phyloP scores from a whole-genome alignment of 2,113 vertebrate species.

The Sapayoa aenigma region DNA sequence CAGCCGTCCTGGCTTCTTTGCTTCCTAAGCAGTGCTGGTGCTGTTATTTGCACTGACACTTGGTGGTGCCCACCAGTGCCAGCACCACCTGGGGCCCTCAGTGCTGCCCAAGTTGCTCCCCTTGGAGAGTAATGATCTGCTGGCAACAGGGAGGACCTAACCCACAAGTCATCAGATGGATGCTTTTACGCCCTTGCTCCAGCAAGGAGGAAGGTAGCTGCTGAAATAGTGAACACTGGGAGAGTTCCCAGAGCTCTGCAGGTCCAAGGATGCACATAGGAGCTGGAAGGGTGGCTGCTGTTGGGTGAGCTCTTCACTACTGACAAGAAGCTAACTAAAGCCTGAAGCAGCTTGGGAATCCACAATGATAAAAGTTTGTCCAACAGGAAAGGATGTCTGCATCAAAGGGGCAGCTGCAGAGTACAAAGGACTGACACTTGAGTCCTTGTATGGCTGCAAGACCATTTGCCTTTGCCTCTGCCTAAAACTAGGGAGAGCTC shows the following conservation, averaged over 20 bases:
- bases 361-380: not conserved
- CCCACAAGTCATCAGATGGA: not conserved
- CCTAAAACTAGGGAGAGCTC: not conserved
- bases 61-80: not conserved
- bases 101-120: rapidly evolving
- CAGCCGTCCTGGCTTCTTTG: not conserved
- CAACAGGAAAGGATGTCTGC: not conserved
- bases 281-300: not conserved
- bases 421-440: not conserved
- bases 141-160: not conserved
- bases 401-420: not conserved
- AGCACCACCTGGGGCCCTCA: not conserved
- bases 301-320: not conserved
- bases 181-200: not conserved
- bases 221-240: not conserved
- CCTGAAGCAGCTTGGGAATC: not conserved
- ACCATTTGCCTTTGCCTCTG: not conserved
- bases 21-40: not conserved
- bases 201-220: not conserved
- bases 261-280: not conserved
- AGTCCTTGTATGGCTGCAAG: not conserved
- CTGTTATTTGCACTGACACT: not conserved
- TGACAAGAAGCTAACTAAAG: not conserved
- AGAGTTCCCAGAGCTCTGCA: not conserved
- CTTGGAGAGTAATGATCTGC: not conserved